These are phyloP conservation scores for Drosophila tsacasi DNA, from an alignment of 1,140 invertebrate genomes.

Conservation along the genomic window DNA sequence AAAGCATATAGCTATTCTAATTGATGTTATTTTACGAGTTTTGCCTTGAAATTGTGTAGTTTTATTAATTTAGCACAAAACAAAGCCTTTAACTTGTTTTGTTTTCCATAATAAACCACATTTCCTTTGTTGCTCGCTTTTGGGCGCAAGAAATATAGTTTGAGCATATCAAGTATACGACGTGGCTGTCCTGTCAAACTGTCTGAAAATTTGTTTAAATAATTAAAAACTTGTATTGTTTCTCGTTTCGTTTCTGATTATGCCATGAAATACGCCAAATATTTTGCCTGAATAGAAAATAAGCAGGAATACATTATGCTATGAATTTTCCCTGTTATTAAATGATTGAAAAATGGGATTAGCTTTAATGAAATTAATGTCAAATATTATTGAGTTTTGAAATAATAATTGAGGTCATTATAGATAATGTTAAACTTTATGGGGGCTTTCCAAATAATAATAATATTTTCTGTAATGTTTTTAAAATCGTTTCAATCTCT, in stretches of 20 bases:
- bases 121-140: conserved; percentile 20
- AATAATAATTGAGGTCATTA: not conserved
- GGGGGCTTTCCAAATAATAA: not conserved
- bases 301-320: not conserved
- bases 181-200: conserved; percentile 3
- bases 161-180: conserved; percentile 19
- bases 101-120: not conserved
- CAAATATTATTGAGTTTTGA: not conserved
- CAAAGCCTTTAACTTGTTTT: conserved; percentile 1
- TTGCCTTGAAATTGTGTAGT: not conserved
- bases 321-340: not conserved
- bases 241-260: not conserved
- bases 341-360: conserved; percentile 10
- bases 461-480: not conserved
- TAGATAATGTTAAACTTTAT: not conserved
- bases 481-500: not conserved
- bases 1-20: not conserved
- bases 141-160: conserved; percentile 8
- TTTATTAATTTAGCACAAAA: not conserved
- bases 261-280: not conserved
- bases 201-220: conserved; percentile 1
- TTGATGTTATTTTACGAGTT: not conserved
- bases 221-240: conserved; percentile 7
- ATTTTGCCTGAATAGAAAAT: not conserved
- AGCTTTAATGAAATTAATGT: not conserved